Conservation (phyloP, 2,888 invertebrate species). For the Drosophila peninsularis region DNA sequence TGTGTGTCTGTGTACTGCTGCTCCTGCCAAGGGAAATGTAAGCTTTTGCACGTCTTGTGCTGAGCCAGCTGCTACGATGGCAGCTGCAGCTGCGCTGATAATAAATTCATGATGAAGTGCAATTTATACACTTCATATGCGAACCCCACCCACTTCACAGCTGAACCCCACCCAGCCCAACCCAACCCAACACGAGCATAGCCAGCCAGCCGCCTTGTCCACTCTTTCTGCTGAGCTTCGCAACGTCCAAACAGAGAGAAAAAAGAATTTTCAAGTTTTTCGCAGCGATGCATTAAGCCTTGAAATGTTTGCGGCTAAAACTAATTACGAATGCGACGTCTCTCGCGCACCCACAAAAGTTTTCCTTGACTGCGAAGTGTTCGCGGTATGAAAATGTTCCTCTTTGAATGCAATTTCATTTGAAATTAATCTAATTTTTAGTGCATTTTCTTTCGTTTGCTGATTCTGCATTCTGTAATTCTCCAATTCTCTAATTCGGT, state of each 20-base stretch:
- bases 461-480: constrained; percentile 69
- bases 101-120: constrained; percentile 80
- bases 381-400: constrained; percentile 43
- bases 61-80: constrained; percentile 71
- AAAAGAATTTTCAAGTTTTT: constrained; percentile 37
- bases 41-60: constrained; percentile 67
- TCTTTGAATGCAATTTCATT: constrained; percentile 65
- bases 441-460: constrained; percentile 55
- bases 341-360: constrained; percentile 19
- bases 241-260: constrained; percentile 6
- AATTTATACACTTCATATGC: constrained; percentile 80
- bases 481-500: constrained; percentile 19
- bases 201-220: constrained; percentile 32
- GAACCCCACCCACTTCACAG: constrained; percentile 1
- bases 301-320: constrained; percentile 73
- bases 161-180: too few species aligned
- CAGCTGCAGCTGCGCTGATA: constrained; percentile 77
- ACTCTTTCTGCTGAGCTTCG: constrained; percentile 64
- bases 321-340: constrained; percentile 70
- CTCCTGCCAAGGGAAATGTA: constrained; percentile 37
- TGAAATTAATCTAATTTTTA: constrained; percentile 77
- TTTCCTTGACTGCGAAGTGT: constrained; percentile 14
- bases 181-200: background rate
- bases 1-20: constrained; percentile 24
- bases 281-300: constrained; percentile 63